phyloP scores from a whole-genome alignment of 2,113 vertebrate genomes.

The Nicator chloris region DNA sequence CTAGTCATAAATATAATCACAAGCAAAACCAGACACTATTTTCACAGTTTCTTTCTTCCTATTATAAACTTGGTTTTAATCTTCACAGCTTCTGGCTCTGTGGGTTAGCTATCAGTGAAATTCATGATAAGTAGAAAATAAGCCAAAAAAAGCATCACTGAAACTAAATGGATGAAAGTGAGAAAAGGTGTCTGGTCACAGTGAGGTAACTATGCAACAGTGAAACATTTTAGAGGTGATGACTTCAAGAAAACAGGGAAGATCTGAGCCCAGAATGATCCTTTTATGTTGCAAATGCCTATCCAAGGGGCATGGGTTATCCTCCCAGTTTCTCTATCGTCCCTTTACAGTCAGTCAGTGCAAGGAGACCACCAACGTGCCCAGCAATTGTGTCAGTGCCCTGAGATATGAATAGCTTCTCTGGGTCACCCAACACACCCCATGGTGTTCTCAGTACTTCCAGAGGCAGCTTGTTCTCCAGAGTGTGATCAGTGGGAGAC shows the following conservation, averaged over 20 bases:
- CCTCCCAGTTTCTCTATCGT: not conserved
- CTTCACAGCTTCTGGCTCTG: not conserved
- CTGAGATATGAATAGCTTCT: not conserved
- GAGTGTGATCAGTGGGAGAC: not conserved
- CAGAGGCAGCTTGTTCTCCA: not conserved
- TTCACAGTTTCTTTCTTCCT: not conserved
- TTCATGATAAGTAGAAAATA: not conserved
- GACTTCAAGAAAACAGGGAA: not conserved
- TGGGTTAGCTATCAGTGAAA: not conserved
- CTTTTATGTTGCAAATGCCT: not conserved
- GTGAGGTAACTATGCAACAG: not conserved
- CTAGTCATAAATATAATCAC: not conserved
- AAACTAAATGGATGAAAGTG: not conserved
- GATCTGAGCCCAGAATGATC: not conserved
- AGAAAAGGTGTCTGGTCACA: not conserved
- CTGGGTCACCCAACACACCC: not conserved
- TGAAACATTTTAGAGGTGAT: not conserved
- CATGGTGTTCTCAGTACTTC: rapidly evolving
- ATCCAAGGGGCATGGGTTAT: not conserved
- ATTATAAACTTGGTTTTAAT: not conserved
- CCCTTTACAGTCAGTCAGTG: not conserved
- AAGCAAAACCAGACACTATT: not conserved
- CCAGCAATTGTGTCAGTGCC: not conserved
- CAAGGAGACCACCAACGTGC: not conserved
- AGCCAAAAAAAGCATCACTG: not conserved